Evolutionary conservation across 2,113 vertebrate species (phyloP).

Genomic region (Strix aluco): DNA sequence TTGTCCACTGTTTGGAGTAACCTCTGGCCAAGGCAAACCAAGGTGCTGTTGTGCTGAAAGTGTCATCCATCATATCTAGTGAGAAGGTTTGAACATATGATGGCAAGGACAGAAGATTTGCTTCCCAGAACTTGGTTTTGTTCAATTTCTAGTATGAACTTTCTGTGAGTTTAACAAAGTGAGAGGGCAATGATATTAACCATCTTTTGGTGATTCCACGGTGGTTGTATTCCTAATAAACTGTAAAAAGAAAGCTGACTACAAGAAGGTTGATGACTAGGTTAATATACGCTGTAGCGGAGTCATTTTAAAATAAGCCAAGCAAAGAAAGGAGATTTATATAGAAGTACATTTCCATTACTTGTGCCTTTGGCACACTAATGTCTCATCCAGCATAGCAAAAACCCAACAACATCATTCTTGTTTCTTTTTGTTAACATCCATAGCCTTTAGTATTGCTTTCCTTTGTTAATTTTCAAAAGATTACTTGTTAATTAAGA

Average conservation of each 20-base stretch:
- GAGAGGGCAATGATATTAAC: neutral
- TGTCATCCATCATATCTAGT: fast-evolving
- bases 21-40: neutral
- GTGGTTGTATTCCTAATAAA: conserved; percentile 21
- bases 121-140: neutral
- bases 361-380: neutral
- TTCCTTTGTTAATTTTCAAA: conserved; percentile 15
- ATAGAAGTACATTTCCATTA: conserved; percentile 43
- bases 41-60: neutral
- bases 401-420: neutral
- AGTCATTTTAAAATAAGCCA: conserved; percentile 59
- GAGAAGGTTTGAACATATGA: fast-evolving
- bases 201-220: neutral
- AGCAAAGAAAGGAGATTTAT: conserved; percentile 59
- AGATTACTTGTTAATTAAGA: conserved; percentile 26
- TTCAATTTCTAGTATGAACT: neutral
- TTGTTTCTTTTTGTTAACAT: conserved; percentile 4
- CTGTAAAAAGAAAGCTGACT: conserved; percentile 11
- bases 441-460: neutral
- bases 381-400: neutral
- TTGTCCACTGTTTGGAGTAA: neutral
- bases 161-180: neutral
- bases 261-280: neutral
- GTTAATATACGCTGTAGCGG: conserved; percentile 20
- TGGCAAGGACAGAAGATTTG: neutral